phyloP scores from a whole-genome alignment of 2,888 invertebrate genomes.

The Gastracanthus pulcherrimus region DNA sequence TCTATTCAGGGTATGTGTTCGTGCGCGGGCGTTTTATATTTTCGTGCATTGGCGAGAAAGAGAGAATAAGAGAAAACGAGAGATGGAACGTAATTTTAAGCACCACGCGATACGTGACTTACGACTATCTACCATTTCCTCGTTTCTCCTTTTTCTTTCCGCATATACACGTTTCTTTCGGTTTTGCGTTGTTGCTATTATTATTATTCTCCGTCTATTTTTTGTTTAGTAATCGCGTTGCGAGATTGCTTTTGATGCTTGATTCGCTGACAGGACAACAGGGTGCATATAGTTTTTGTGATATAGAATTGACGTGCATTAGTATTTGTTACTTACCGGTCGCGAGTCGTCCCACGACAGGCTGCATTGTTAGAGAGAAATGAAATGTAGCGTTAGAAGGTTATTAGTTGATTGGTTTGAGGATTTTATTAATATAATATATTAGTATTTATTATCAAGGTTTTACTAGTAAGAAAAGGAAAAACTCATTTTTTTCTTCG shows the following conservation, averaged over 20 bases:
- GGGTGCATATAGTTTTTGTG: neutral
- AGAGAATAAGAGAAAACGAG: conserved; percentile 33
- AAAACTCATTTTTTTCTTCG: no score
- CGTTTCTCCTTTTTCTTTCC: neutral
- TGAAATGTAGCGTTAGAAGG: conserved; percentile 79
- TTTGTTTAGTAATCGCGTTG: conserved; percentile 11
- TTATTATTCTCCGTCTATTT: no score
- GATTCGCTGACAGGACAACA: neutral
- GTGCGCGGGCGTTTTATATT: conserved; percentile 30
- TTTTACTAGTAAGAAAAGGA: no score
- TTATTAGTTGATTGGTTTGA: conserved; percentile 5
- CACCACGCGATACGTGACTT: conserved; percentile 60
- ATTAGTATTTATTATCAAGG: no score
- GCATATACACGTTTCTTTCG: neutral
- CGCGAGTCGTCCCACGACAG: conserved; percentile 76
- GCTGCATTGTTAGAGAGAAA: conserved; percentile 71
- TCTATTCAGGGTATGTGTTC: conserved; percentile 15
- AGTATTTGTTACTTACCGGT: conserved; percentile 71
- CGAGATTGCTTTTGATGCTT: conserved; percentile 27
- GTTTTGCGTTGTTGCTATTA: no score
- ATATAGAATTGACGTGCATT: neutral
- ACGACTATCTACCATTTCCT: conserved; percentile 46
- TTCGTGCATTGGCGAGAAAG: conserved; percentile 53
- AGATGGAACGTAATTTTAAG: conserved; percentile 55
- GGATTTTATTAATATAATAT: no score